Evolutionary conservation across 2,888 invertebrate species (phyloP), one percentile per base, ranked within the genome.

Genomic region (Allacma fusca): DNA sequence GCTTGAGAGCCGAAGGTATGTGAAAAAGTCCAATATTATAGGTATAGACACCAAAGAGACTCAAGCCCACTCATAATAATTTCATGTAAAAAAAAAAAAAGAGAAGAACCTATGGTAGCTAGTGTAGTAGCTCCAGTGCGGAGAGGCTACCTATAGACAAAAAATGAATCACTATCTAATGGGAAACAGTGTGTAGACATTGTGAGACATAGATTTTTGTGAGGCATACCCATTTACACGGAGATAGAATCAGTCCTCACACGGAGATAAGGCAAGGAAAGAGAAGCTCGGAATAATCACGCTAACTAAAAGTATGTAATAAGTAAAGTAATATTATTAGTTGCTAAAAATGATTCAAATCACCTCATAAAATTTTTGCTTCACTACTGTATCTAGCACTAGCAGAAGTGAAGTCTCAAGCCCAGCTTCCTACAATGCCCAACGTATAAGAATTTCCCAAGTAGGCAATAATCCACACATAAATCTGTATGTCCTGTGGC

Each of bases 281-380:
- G 13, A 40, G 13, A 40, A 13, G 50, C 50, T 50, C 16, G 50
- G 50, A 50, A 13, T 50, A 50, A 50, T 50, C 16, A 50, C 50
- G 50, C 50, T n/a, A 50, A 50, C 50, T 50, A 50, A 13, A 50
- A n/a, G n/a, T n/a, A n/a, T n/a, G 50, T 34, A 34, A 34, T 34
- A 19, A 50, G 59, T 74, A 74, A 29, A 65, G 34, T 68, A 34
- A 68, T 68, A 68, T 68, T 68, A 65, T 65, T 65, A 65, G 65
- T 65, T 65, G 19, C 65, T 65, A 19, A 68, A 67, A 68, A 40
- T 24, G 24, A 70, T 70, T 26, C 26, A 44, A 70, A 70, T 70
- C 24, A 26, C 70, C 44, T 43, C 43, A 44, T 70, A 70, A 43
- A 44, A 23, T 19, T 74, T 72, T 71, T 34, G 34, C 9, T 34